phyloP scores from a whole-genome alignment of 2,888 invertebrate species.

The Drosophila borealis region DNA sequence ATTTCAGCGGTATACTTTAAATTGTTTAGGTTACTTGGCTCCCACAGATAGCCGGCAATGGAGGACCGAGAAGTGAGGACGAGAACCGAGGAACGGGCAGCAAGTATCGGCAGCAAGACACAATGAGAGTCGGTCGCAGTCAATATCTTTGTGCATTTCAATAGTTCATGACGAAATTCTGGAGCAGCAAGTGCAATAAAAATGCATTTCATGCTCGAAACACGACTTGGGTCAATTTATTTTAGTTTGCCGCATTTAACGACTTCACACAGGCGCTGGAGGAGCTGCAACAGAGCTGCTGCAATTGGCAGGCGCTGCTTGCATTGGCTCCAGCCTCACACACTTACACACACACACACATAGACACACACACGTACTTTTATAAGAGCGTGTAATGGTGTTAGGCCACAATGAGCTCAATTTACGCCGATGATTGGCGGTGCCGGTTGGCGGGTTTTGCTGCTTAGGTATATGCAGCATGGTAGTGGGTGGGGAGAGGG shows the following conservation, averaged over 20 bases:
- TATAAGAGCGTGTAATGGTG: constrained; percentile 53
- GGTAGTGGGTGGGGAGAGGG: neutral
- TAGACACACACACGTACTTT: neutral
- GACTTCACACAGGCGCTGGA: constrained; percentile 70
- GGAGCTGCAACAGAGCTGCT: constrained; percentile 16
- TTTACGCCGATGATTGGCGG: constrained; percentile 79
- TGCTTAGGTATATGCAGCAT: neutral
- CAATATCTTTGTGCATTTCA: constrained; percentile 32
- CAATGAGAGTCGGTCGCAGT: constrained; percentile 11
- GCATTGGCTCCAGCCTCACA: constrained; percentile 1
- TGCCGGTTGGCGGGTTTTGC: constrained; percentile 34
- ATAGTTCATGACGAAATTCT: constrained; percentile 20
- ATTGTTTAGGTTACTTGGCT: constrained; percentile 17
- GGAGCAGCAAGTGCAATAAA: constrained; percentile 57
- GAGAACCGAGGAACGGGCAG: neutral
- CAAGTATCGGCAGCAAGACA: neutral
- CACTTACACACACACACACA: neutral
- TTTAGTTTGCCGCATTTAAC: constrained; percentile 78
- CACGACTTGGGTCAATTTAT: constrained; percentile 77
- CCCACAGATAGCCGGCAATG: neutral
- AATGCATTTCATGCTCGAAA: constrained; percentile 75
- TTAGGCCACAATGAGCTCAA: constrained; percentile 79
- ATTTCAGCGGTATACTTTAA: constrained; percentile 5
- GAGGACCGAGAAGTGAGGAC: neutral
- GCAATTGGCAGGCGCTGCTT: constrained; percentile 9